Evolutionary conservation across 2,888 invertebrate genomes (phyloP), one percentile per base, ranked within the genome.

Genomic region (Brachylomia viminalis): DNA sequence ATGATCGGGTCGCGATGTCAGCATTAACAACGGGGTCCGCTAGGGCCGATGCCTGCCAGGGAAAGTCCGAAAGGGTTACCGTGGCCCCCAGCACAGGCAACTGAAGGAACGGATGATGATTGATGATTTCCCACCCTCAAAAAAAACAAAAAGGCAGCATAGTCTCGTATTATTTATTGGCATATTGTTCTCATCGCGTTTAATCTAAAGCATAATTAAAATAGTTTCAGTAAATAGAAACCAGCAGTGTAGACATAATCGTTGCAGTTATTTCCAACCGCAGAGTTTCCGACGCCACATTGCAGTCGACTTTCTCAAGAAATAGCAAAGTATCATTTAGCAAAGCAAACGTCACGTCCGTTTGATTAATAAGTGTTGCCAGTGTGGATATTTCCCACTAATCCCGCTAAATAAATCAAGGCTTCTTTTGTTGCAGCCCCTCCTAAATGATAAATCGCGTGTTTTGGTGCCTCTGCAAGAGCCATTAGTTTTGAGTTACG

Each of bases 361-460:
- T 42, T 72, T 78, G 77, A 87, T 83, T 83, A 84, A 87, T 86
- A 84, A 82, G 70, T 80, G 66, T 79, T 76, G 79, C 70, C 71
- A 75, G 75, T 79, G 82, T 83, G 80, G 80, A 82, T 80, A 79
- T 83, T 87, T 82, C 68, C 79, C 47, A 67, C 64, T 79, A 77
- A 81, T 86, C 69, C 78, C 54, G 75, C 75, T 80, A 84, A 90
- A 92, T 90, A 89, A 91, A 90, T 89, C 89, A 88, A 82, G 76
- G 62, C 66, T 82, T 84, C 87, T 83, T 89, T 90, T 89, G 84
- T 89, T 88, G 83, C 72, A 84, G 80, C 76, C 83, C 68, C 78
- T 83, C 82, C 82, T 90, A 89, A 91, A 90, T 91, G 91, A 91
- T 88, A 87, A 80, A 92, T 92, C 82, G 90, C 91, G 91, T 90